Evolutionary conservation across 2,797 vertebrate species (phyloP).

Genomic region (Etheostoma perlongum): DNA sequence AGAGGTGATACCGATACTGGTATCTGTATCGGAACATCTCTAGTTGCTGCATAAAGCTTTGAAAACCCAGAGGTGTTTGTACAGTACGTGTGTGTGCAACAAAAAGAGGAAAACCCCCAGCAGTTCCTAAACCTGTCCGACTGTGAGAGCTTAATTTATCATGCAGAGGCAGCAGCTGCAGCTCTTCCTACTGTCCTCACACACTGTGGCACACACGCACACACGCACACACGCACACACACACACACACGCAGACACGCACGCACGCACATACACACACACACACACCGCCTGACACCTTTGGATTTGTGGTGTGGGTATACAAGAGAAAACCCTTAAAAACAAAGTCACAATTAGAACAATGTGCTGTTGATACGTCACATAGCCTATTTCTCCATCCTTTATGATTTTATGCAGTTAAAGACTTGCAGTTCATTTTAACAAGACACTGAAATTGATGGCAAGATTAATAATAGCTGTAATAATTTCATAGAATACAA

Average conservation of each 20-base stretch:
- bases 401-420: background rate
- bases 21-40: no score
- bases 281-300: no score
- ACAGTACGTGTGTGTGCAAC: constrained; percentile 11
- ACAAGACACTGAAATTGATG: background rate
- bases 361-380: no score
- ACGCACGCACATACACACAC: background rate
- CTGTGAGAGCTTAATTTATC: constrained; percentile 76
- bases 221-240: constrained; percentile 14
- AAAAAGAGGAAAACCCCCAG: constrained; percentile 44
- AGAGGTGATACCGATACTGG: no score
- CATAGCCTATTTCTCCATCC: background rate
- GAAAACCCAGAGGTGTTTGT: constrained; percentile 11
- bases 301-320: background rate
- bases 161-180: constrained; percentile 81
- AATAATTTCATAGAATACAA: background rate
- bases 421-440: background rate
- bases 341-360: background rate
- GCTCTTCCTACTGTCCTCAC: constrained; percentile 48
- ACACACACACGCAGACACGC: constrained; percentile 4
- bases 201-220: background rate
- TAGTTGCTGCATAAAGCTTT: constrained; percentile 6
- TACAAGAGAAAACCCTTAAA: background rate
- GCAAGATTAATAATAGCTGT: background rate
- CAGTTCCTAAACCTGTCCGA: constrained; percentile 62